Base-by-base conservation (phyloP, 2,113 vertebrate species). In the Podilymbus podiceps region DNA sequence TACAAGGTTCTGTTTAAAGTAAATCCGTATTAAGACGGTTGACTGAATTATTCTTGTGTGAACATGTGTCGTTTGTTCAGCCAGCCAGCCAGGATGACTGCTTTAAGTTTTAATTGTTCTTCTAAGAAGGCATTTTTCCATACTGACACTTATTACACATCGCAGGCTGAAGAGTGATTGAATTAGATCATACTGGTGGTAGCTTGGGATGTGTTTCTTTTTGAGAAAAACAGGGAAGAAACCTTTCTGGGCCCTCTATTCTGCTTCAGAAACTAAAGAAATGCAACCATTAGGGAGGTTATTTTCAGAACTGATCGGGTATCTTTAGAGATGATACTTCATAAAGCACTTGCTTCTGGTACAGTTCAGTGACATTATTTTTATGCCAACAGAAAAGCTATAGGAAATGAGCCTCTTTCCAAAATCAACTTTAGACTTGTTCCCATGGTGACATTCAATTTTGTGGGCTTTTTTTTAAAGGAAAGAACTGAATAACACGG, bases 1-100 rank as follows among this genome's bases (percentile, higher is more conserved):
- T 98, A 95, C 97, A 93, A 96, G 97, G 95, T 95, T 98, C 97
- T 98, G 96, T 98, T 94, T 84, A 86, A 97, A 97, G 97, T 97
- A 96, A 98, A 94, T 97, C 94, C 94, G 97, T 94, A 94, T 97
- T 97, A 97, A 96, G 97, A 97, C 27, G 52, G 95, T 97, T 91
- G 96, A 96, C 95, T 96, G 94, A 94, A 85, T 97, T 96, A 93
- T 95, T 96, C 91, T 89, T 94, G 95, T 97, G 97, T 97, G 96
- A 96, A 78, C 78, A 90, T 74, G 89, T 97, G 94, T 95, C 93
- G 62, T 98, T 98, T 97, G 88, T 98, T 97, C 95, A 97, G 89
- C 93, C 95, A 97, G 89, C 93, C 95, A 78, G 82, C 58, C 72
- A 92, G 69, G 58, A 66, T 90, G 68, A 89, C 67, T 89, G 55